Conservation (phyloP, 2,888 invertebrate species). For the Cremastobaeus sp. region DNA sequence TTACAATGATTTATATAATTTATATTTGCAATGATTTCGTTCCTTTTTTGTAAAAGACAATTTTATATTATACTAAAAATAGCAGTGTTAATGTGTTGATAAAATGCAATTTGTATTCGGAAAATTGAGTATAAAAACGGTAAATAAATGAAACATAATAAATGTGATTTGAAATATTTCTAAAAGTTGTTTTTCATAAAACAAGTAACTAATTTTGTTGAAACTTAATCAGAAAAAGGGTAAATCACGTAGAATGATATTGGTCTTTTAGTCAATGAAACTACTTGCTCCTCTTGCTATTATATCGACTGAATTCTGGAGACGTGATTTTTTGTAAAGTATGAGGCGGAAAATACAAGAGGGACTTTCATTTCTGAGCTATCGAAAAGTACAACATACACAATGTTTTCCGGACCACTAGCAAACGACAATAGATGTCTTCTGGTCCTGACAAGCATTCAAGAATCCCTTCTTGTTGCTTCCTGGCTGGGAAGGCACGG, state of each 20-base stretch:
- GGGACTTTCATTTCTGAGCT: slow-evolving; percentile 69
- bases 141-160: no score
- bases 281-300: slow-evolving; percentile 51
- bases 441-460: slow-evolving; percentile 77
- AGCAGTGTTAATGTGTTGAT: no score
- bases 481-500: slow-evolving; percentile 61
- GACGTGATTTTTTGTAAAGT: slow-evolving; percentile 46
- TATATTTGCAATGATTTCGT: no score
- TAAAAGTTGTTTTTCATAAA: background rate
- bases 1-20: no score
- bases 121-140: no score
- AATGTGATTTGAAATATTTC: no score
- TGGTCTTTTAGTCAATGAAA: slow-evolving; percentile 55
- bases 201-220: background rate
- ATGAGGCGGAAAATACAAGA: slow-evolving; percentile 47
- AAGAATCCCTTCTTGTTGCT: slow-evolving; percentile 66
- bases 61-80: no score
- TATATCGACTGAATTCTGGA: slow-evolving; percentile 51
- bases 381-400: slow-evolving; percentile 73
- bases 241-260: slow-evolving; percentile 27
- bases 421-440: slow-evolving; percentile 73
- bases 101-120: no score
- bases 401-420: slow-evolving; percentile 76
- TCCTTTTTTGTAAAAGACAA: no score
- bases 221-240: background rate